These are phyloP conservation scores for Aegithalos caudatus DNA, from an alignment of 2,113 vertebrate genomes.

Conservation along the genomic window DNA sequence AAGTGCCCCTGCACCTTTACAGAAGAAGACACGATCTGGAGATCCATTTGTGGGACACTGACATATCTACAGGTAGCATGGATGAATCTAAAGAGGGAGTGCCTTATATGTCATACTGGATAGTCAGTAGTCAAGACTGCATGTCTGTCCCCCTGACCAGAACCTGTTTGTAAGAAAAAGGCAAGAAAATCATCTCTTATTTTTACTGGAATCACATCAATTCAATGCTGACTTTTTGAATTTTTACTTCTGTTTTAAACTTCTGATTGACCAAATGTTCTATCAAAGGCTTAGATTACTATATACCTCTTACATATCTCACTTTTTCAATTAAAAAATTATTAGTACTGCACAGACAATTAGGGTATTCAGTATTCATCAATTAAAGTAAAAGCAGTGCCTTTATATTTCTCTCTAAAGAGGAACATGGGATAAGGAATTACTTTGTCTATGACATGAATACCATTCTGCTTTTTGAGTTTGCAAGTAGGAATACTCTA, in stretches of 20 bases:
- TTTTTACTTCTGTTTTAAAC: background rate
- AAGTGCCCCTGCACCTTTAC: background rate
- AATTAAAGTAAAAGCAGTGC: background rate
- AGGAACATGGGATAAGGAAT: background rate
- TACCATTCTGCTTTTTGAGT: background rate
- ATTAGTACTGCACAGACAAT: background rate
- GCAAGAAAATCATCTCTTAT: background rate
- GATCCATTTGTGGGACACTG: background rate
- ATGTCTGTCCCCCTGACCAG: background rate
- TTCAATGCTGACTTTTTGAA: background rate
- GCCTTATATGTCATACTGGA: background rate
- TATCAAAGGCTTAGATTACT: background rate
- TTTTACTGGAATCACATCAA: background rate
- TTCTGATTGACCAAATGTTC: background rate
- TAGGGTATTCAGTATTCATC: background rate
- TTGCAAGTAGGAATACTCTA: background rate
- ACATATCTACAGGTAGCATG: background rate
- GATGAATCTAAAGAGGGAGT: background rate
- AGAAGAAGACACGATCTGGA: background rate
- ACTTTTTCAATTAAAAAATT: background rate
- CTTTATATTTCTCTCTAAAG: background rate
- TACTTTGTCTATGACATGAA: background rate
- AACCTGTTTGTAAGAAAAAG: background rate
- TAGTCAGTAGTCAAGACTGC: background rate
- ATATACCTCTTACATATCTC: background rate